Conservation (phyloP, 2,113 vertebrate species). For the Sitta europaea region DNA sequence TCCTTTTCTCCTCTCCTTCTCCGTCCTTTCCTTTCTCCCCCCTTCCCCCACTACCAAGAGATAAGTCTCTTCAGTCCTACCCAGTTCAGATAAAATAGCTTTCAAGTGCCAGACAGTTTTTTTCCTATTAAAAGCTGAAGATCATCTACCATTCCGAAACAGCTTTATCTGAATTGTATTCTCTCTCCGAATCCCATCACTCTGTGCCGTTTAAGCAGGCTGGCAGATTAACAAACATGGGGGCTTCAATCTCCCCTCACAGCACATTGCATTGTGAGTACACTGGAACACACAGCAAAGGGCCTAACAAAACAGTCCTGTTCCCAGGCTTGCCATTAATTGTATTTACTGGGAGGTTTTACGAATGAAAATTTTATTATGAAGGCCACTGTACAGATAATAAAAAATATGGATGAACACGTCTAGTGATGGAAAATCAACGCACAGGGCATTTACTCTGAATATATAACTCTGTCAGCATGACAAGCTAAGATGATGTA, state of each 20-base stretch:
- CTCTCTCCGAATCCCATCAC: not conserved
- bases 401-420: not conserved
- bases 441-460: not conserved
- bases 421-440: not conserved
- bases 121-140: not conserved
- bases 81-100: not conserved
- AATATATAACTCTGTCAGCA: not conserved
- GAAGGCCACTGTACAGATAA: not conserved
- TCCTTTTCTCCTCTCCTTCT: too few relatives aligned
- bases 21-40: not conserved
- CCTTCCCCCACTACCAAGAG: not conserved
- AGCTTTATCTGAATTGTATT: not conserved
- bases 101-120: not conserved
- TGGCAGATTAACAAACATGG: not conserved
- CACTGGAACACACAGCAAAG: not conserved
- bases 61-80: not conserved
- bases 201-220: not conserved
- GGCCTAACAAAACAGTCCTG: accelerated
- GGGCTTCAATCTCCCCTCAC: accelerated
- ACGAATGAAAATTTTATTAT: not conserved
- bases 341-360: not conserved
- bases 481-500: not conserved
- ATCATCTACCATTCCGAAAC: not conserved
- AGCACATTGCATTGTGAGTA: not conserved
- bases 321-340: not conserved